These are phyloP conservation scores for Artibeus lituratus DNA, from an alignment of 2,797 vertebrate species.

Conservation along the genomic window DNA sequence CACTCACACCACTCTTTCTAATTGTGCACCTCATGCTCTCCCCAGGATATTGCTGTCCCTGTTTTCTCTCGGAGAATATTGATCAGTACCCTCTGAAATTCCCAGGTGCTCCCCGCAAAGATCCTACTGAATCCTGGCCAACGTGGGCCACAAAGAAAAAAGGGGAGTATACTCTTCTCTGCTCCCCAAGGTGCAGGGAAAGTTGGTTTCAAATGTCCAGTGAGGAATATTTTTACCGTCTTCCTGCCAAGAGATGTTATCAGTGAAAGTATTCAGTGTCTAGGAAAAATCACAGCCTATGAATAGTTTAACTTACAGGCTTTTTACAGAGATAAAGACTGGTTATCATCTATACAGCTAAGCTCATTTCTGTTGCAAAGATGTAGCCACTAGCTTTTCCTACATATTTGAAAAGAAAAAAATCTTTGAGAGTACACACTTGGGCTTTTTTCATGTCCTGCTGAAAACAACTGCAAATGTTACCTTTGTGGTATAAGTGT, in stretches of 20 bases:
- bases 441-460: not conserved
- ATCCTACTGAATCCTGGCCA: not conserved
- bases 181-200: conserved; percentile 33
- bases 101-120: not conserved
- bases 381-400: conserved; percentile 9
- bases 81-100: not conserved
- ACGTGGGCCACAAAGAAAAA: not conserved
- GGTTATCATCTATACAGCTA: conserved; percentile 37
- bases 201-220: conserved; percentile 59
- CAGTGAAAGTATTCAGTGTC: conserved; percentile 58
- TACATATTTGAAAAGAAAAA: conserved; percentile 33
- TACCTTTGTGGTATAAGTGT: not conserved
- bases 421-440: not conserved
- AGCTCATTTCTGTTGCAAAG: conserved; percentile 43
- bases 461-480: not conserved
- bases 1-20: not conserved
- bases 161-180: not conserved
- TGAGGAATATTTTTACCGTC: conserved; percentile 52
- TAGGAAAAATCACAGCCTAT: conserved; percentile 42
- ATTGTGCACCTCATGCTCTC: not conserved
- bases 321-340: conserved; percentile 52
- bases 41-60: not conserved
- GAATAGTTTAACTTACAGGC: conserved; percentile 60
- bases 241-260: conserved; percentile 72
- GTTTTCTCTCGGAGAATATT: not conserved